These are phyloP conservation scores for Solen grandis DNA, from an alignment of 1,140 invertebrate species.

Conservation along the genomic window DNA sequence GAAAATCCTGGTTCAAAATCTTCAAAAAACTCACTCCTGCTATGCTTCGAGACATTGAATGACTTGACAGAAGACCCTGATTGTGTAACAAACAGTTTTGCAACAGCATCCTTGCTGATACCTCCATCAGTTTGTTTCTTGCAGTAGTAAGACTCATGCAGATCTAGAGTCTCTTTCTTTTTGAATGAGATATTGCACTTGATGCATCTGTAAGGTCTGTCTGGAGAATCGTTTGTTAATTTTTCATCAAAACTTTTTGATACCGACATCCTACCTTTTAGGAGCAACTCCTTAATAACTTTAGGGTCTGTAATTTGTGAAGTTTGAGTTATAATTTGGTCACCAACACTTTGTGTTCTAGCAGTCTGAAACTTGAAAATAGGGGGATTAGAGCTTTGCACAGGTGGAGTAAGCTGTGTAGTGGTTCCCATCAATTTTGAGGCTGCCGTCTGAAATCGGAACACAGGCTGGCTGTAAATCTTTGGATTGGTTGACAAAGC, in stretches of 20 bases:
- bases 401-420: not conserved
- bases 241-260: not conserved
- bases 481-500: not conserved
- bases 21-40: no score
- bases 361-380: not conserved
- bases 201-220: slow-evolving; percentile 41
- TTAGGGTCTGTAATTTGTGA: slow-evolving; percentile 84
- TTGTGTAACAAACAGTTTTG: slow-evolving; percentile 10
- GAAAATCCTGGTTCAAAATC: no score
- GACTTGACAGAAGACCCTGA: no score
- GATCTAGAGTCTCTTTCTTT: slow-evolving; percentile 62
- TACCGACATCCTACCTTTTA: slow-evolving; percentile 85
- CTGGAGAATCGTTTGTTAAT: no score
- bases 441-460: slow-evolving; percentile 33
- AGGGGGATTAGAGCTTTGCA: no score
- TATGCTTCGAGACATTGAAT: no score
- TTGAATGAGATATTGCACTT: slow-evolving; percentile 66
- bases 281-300: slow-evolving; percentile 91
- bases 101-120: not conserved
- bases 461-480: slow-evolving; percentile 9
- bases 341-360: not conserved
- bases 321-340: not conserved
- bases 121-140: slow-evolving; percentile 18
- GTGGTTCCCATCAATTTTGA: not conserved
- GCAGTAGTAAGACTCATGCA: slow-evolving; percentile 69